phyloP scores from a whole-genome alignment of 2,113 vertebrate genomes.

The Lepus timidus region DNA sequence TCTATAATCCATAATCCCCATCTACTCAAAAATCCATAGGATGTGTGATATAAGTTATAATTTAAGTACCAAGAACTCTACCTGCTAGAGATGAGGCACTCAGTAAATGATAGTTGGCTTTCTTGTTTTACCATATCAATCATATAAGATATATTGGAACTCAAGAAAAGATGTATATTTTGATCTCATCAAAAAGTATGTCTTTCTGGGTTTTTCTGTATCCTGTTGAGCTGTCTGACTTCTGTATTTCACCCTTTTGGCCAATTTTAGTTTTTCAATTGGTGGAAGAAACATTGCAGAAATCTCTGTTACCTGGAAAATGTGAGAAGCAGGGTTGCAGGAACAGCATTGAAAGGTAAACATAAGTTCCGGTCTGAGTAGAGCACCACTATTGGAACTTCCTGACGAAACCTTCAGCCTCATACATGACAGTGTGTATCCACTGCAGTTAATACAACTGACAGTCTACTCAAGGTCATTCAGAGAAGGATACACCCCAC shows the following conservation, averaged over 20 bases:
- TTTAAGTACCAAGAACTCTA: not conserved
- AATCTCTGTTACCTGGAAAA: conserved; percentile 22
- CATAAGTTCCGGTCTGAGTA: not conserved
- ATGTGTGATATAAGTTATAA: not conserved
- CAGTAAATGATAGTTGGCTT: not conserved
- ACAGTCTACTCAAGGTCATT: not conserved
- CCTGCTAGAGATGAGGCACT: not conserved
- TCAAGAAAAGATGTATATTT: not conserved
- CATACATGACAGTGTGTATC: not conserved
- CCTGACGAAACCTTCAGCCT: not conserved
- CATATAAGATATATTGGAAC: not conserved
- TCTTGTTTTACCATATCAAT: not conserved
- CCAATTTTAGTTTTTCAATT: not conserved
- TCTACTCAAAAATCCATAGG: not conserved
- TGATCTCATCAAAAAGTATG: not conserved
- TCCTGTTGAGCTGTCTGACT: not conserved
- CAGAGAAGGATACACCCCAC: not conserved
- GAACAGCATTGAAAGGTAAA: not conserved
- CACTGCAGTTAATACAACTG: not conserved
- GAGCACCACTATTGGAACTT: not conserved
- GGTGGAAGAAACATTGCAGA: not conserved
- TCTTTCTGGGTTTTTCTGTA: not conserved
- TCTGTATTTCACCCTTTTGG: not conserved
- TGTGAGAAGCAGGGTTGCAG: not conserved
- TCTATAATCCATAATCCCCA: not conserved